Evolutionary conservation across 2,797 vertebrate genomes (phyloP).

Genomic region (Thripadectes ignobilis): DNA sequence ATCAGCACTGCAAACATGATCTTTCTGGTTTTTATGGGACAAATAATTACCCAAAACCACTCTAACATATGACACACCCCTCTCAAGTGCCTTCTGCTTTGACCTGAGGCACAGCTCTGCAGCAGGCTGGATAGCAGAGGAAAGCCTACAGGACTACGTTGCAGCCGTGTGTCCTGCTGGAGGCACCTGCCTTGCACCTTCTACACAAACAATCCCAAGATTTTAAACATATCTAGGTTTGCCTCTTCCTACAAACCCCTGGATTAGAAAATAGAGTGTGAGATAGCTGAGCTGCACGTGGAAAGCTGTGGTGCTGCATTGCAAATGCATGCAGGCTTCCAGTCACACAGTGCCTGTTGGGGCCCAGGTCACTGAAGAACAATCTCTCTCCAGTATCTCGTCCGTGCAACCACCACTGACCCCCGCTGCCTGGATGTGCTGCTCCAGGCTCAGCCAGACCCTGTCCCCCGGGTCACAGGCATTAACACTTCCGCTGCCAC

Average conservation of each 20-base stretch:
- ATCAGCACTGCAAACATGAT: not conserved
- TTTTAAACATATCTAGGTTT: not conserved
- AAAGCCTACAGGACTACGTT: not conserved
- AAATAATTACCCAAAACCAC: not conserved
- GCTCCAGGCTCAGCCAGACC: not conserved
- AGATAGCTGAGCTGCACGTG: not conserved
- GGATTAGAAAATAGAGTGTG: not conserved
- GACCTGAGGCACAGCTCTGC: not conserved
- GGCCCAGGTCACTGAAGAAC: not conserved
- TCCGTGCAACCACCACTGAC: not conserved
- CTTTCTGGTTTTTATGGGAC: not conserved
- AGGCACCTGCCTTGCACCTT: not conserved
- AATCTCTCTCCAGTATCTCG: not conserved
- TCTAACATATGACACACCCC: not conserved
- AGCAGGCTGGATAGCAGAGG: not conserved
- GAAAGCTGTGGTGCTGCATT: not conserved
- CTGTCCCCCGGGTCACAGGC: rapidly evolving
- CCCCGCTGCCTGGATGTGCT: not conserved
- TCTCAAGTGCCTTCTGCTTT: not conserved
- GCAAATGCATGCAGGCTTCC: not conserved
- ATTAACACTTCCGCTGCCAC: rapidly evolving
- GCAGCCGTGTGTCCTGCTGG: rapidly evolving
- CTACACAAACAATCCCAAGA: not conserved
- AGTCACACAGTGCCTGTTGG: not conserved
- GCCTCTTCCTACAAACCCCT: not conserved